Evolutionary conservation across 2,797 vertebrate species (phyloP).

Genomic region (Acrocephalus scirpaceus): DNA sequence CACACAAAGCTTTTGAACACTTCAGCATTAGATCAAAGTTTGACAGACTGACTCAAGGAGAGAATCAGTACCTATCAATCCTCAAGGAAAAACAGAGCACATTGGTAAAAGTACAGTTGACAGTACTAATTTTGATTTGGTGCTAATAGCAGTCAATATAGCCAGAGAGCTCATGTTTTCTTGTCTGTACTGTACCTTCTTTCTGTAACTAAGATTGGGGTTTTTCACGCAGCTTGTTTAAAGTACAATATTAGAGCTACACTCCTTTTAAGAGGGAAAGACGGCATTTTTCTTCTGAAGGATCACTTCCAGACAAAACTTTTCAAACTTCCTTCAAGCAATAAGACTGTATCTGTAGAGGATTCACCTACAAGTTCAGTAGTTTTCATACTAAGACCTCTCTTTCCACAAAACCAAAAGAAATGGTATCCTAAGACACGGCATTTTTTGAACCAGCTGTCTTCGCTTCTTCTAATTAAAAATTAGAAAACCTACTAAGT

Average conservation of each 20-base stretch:
- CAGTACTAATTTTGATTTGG: background rate
- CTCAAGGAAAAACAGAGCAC: background rate
- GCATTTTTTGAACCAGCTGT: background rate
- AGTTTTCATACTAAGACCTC: background rate
- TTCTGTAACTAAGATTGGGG: background rate
- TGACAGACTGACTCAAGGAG: conserved; percentile 35
- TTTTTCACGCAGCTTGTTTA: background rate
- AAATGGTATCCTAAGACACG: background rate
- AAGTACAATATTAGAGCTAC: background rate
- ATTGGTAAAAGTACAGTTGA: background rate
- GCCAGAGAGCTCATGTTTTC: background rate
- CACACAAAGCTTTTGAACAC: conserved; percentile 70
- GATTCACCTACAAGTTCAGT: background rate
- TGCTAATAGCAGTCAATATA: background rate
- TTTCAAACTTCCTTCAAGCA: background rate
- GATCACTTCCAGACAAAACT: background rate
- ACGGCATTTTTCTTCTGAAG: background rate
- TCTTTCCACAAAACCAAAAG: background rate
- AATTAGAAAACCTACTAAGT: background rate
- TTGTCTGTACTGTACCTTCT: background rate
- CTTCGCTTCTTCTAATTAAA: background rate
- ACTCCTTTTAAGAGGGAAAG: background rate
- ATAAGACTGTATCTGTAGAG: background rate
- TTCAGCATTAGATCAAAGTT: conserved; percentile 59
- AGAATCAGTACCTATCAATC: background rate